These are phyloP conservation scores for Cariama cristata DNA, from an alignment of 2,113 vertebrate genomes.

Conservation along the genomic window DNA sequence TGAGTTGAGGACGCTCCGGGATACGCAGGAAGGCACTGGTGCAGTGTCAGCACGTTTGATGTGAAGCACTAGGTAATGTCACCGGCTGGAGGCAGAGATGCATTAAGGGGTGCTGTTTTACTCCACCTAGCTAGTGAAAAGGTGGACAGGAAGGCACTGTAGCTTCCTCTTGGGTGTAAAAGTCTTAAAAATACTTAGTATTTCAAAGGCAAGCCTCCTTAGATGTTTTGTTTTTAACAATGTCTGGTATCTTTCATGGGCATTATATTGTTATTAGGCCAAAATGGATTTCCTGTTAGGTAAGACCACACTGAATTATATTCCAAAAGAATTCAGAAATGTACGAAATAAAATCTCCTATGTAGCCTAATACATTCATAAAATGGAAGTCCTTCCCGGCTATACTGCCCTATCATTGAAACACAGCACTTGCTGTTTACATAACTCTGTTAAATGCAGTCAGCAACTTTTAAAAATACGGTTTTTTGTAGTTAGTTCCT, in stretches of 20 bases:
- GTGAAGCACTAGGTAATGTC: fast-evolving
- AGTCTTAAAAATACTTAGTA: neutral
- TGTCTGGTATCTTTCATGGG: neutral
- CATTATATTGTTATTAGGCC: neutral
- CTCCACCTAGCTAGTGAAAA: neutral
- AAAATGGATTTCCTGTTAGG: neutral
- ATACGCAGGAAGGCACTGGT: fast-evolving
- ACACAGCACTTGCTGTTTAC: neutral
- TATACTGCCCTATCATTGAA: neutral
- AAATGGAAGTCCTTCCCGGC: neutral
- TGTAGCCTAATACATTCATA: neutral
- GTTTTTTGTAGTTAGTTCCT: neutral
- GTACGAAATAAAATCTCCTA: neutral
- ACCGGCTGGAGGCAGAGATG: fast-evolving
- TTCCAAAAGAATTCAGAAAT: neutral
- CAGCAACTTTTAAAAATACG: neutral
- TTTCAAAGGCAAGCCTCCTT: neutral
- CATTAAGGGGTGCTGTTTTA: fast-evolving
- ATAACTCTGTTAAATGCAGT: neutral
- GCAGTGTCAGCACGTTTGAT: neutral
- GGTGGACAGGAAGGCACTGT: neutral
- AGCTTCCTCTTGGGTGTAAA: neutral
- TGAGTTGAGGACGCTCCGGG: fast-evolving
- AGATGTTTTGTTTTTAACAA: neutral
- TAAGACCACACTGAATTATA: neutral